Conservation (phyloP, 2,888 invertebrate species). For the Dicranocentrus wangi region DNA sequence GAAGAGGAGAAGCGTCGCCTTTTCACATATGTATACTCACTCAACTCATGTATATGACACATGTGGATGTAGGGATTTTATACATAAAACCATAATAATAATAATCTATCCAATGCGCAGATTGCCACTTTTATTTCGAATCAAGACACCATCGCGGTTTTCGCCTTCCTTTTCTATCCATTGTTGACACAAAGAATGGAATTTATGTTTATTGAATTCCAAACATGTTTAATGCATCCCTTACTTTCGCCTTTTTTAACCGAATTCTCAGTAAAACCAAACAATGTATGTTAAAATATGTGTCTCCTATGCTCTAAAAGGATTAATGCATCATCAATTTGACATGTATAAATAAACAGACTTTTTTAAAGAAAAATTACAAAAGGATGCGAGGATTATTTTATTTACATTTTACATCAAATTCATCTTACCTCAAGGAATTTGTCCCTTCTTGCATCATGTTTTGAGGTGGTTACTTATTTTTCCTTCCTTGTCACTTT, state of each 20-base stretch:
- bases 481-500: slow-evolving; percentile 8
- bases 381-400: not conserved
- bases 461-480: slow-evolving; percentile 18
- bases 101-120: too few relatives aligned
- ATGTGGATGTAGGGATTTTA: too few relatives aligned
- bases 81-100: too few relatives aligned
- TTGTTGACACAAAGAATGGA: slow-evolving; percentile 28
- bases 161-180: slow-evolving; percentile 26
- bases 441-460: slow-evolving; percentile 63
- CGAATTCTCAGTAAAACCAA: not conserved
- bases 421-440: slow-evolving; percentile 44
- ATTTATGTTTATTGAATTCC: slow-evolving; percentile 33
- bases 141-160: not conserved
- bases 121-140: too few relatives aligned
- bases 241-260: slow-evolving; percentile 20
- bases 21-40: too few relatives aligned
- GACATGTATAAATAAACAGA: not conserved
- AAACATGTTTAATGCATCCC: not conserved
- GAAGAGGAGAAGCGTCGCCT: too few relatives aligned
- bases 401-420: not conserved
- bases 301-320: not conserved
- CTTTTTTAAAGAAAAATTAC: not conserved
- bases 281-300: not conserved
- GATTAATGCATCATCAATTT: not conserved
- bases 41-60: too few relatives aligned